These are phyloP conservation scores for Alectoris magna DNA, from an alignment of 2,797 vertebrate genomes.

Conservation along the genomic window DNA sequence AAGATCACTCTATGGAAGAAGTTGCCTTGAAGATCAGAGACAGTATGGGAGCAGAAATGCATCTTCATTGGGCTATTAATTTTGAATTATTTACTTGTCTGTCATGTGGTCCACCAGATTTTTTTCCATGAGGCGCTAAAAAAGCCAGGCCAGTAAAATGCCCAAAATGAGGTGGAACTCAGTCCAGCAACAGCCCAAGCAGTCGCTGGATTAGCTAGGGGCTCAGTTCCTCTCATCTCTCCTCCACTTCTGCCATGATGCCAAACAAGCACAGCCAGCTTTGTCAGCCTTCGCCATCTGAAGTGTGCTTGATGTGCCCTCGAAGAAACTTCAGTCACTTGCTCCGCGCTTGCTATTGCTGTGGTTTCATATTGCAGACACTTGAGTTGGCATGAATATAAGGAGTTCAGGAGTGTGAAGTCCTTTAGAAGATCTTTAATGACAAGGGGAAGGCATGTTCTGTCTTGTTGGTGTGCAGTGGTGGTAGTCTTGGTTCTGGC, in stretches of 20 bases:
- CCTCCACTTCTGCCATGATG: background rate
- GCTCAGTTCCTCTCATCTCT: background rate
- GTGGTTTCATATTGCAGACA: background rate
- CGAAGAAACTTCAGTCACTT: background rate
- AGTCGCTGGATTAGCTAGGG: background rate
- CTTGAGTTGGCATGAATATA: background rate
- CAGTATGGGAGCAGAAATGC: background rate
- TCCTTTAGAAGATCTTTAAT: background rate
- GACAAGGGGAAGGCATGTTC: background rate
- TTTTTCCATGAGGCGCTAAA: background rate
- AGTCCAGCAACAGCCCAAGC: background rate
- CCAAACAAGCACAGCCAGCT: background rate
- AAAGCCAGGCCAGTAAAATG: background rate
- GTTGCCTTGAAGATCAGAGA: background rate
- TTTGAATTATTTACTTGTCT: background rate
- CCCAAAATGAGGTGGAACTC: background rate
- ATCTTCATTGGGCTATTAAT: background rate
- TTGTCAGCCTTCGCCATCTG: background rate
- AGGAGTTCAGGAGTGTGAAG: background rate
- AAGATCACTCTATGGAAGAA: background rate
- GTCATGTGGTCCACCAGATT: fast-evolving
- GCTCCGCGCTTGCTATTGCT: background rate
- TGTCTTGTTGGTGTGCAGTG: background rate
- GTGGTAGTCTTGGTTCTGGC: background rate
- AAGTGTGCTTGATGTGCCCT: background rate